phyloP scores from a whole-genome alignment of 2,888 invertebrate species.

The Ectobius pallidus region DNA sequence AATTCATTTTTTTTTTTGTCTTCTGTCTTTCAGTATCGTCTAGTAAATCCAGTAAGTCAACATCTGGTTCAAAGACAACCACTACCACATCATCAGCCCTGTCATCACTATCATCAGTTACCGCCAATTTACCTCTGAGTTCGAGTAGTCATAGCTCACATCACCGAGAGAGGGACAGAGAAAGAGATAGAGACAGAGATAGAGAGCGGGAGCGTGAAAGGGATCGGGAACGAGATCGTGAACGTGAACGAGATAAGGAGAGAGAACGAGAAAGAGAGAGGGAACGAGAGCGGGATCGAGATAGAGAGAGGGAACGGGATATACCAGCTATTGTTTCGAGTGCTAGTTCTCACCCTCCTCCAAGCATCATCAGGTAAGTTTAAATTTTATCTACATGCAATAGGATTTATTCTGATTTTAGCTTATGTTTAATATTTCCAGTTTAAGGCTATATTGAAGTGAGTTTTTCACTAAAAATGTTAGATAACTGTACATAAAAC shows the following conservation, averaged over 20 bases:
- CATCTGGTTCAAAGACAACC: conserved; percentile 32
- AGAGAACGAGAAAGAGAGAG: conserved; percentile 12
- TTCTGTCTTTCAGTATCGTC: conserved; percentile 30
- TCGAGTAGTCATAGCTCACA: conserved; percentile 14
- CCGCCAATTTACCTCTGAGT: conserved; percentile 15
- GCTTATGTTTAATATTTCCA: no score
- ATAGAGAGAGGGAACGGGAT: conserved; percentile 34
- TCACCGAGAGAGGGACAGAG: conserved; percentile 38
- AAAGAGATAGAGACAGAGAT: conserved; percentile 25
- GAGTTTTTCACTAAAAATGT: no score
- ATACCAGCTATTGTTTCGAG: conserved; percentile 10
- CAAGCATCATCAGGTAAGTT: conserved; percentile 44
- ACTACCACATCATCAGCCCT: conserved; percentile 33
- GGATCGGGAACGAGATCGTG: conserved; percentile 24
- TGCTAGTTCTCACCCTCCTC: conserved; percentile 36
- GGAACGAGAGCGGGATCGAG: conserved; percentile 31
- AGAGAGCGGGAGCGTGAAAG: conserved; percentile 29
- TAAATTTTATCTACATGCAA: no score
- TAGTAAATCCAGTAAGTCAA: conserved; percentile 34
- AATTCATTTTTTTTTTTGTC: no score
- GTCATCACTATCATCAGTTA: conserved; percentile 24
- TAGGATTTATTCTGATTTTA: no score
- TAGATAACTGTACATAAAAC: no score
- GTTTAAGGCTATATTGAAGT: no score
- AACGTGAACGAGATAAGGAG: conserved; percentile 27